Evolutionary conservation across 1,140 invertebrate genomes (phyloP), one percentile per base, ranked within the genome.

Genomic region (Phocides pigmalion): DNA sequence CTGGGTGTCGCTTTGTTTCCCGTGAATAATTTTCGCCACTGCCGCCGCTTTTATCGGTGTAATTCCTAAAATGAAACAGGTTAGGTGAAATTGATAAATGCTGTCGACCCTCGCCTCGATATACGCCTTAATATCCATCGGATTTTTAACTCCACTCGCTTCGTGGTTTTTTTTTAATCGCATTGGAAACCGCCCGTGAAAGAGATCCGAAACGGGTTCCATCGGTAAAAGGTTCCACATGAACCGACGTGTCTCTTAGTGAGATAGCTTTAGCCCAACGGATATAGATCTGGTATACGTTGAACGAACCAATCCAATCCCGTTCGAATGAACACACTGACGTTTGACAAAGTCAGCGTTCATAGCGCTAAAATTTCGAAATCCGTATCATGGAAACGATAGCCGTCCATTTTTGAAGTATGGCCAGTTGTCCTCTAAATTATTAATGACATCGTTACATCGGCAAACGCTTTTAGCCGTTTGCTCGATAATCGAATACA

Each of bases 401-500:
- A 39, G 16, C 28, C 56, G 12, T 47, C 54, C 42, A 49, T 61
- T 20, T 61, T 37, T 61, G 58, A 61, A 49, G 44, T 61, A 61
- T 49, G 28, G 25, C 17, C 19, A 61, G 58, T 61, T 61, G 44
- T 61, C 44, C 32, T 49, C 44, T 69, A 70, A 72, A 70, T 64
- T 76, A 76, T 74, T 79, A 82, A 78, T 79, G 80, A 79, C 65
- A 68, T 74, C 73, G 69, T 81, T 78, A 74, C 69, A 63, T 56
- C 58, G 66, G 69, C 64, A 72, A 75, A 72, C 68, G 72, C 51
- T 79, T 81, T 78, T 79, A 78, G 76, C 76, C 74, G 75, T 82
- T 81, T 66, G 67, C 66, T 71, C 76, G 73, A 79, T 88, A 84
- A 84, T 84, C 80, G 74, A 79, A 79, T 67, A 68, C 73, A 84